Conservation (phyloP, 2,113 vertebrate species). For the Recurvirostra avosetta region DNA sequence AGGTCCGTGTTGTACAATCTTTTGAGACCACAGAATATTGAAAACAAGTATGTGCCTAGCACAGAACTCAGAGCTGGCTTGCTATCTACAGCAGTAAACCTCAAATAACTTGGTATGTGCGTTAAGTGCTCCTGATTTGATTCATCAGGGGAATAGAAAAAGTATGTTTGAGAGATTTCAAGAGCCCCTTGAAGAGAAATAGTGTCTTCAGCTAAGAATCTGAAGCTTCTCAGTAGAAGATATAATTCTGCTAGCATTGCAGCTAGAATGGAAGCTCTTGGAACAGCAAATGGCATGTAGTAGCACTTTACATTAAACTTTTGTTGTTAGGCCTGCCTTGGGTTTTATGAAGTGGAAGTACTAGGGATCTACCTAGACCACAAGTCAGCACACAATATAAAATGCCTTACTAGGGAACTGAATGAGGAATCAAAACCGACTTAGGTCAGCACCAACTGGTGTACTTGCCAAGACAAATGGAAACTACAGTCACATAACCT, state of each 20-base stretch:
- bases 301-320: neutral
- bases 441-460: neutral
- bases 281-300: neutral
- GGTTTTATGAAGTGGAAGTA: neutral
- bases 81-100: neutral
- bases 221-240: neutral
- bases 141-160: neutral
- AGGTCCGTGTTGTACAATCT: neutral
- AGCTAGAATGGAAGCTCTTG: neutral
- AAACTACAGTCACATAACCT: neutral
- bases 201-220: neutral
- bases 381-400: neutral
- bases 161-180: neutral
- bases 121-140: neutral
- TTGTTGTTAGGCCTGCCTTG: neutral
- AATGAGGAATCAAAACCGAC: neutral
- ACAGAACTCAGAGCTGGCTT: neutral
- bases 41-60: neutral
- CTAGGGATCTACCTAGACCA: neutral
- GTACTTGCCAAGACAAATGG: neutral
- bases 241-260: neutral
- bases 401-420: neutral
- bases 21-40: neutral
- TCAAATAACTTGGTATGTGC: neutral
- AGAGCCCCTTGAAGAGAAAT: neutral